Evolutionary conservation across 2,797 vertebrate species (phyloP).

Genomic region (Anolis apletophallus): DNA sequence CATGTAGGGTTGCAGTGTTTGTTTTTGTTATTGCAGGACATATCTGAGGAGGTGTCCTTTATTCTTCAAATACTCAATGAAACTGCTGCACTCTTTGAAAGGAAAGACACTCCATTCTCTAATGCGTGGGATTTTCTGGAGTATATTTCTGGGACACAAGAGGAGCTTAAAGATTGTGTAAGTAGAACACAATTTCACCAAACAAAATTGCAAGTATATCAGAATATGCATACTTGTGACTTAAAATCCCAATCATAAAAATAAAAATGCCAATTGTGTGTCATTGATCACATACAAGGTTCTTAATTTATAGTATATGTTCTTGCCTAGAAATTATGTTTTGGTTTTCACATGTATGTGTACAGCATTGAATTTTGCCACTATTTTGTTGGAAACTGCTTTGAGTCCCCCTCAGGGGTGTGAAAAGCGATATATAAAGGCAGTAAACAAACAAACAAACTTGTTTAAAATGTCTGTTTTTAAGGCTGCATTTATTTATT

Average conservation of each 20-base stretch:
- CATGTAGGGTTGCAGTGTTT: too few relatives aligned
- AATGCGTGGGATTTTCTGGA: conserved; percentile 48
- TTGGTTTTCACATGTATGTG: too few relatives aligned
- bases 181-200: conserved; percentile 38
- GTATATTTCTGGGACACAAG: conserved; percentile 54
- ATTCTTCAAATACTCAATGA: conserved; percentile 43
- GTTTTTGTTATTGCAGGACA: conserved; percentile 42
- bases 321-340: too few relatives aligned
- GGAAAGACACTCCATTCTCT: conserved; percentile 42
- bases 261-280: not conserved
- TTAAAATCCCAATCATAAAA: not conserved
- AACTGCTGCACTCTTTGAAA: conserved; percentile 61
- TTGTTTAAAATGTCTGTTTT: too few relatives aligned
- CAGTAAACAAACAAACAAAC: too few relatives aligned
- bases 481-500: not conserved
- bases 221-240: not conserved
- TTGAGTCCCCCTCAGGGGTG: too few relatives aligned
- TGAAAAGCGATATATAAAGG: too few relatives aligned
- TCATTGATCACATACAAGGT: not conserved
- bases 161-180: conserved; percentile 62
- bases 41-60: conserved; percentile 46
- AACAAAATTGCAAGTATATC: not conserved
- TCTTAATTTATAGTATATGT: too few relatives aligned
- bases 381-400: too few relatives aligned
- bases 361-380: too few relatives aligned